Conservation (phyloP, 2,113 vertebrate species). For the Hirundichthys speculiger region DNA sequence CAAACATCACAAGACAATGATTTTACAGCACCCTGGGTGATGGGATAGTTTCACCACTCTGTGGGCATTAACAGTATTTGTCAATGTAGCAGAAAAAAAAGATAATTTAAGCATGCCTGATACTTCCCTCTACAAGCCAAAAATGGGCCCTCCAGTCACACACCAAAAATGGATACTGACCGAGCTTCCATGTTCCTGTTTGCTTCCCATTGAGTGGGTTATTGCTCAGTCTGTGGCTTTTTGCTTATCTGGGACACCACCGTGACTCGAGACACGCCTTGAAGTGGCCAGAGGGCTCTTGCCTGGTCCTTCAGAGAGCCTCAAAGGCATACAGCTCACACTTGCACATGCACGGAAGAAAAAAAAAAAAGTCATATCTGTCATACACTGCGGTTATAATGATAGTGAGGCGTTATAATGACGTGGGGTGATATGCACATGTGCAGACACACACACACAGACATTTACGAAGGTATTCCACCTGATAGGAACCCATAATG, state of each 20-base stretch:
- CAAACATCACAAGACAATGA: conserved; percentile 54
- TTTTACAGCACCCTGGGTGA: conserved; percentile 51
- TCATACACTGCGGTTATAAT: not conserved
- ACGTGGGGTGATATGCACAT: conserved; percentile 8
- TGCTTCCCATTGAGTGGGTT: conserved; percentile 37
- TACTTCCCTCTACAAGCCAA: conserved; percentile 37
- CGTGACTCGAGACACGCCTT: conserved; percentile 33
- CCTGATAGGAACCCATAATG: conserved; percentile 44
- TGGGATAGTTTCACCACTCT: conserved; percentile 61
- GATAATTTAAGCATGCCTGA: conserved; percentile 35
- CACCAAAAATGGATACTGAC: conserved; percentile 45
- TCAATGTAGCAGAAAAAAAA: conserved; percentile 45
- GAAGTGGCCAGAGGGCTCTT: conserved; percentile 44
- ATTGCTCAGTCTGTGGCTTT: conserved; percentile 42
- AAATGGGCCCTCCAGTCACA: conserved; percentile 38
- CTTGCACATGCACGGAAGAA: conserved; percentile 8
- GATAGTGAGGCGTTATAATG: not conserved
- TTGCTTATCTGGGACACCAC: conserved; percentile 45
- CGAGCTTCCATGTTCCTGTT: conserved; percentile 19
- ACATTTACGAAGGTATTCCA: conserved; percentile 26
- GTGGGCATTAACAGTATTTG: conserved; percentile 63
- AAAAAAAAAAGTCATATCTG: not conserved
- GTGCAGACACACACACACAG: conserved; percentile 10
- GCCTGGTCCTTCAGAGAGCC: conserved; percentile 22
- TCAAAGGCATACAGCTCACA: conserved; percentile 8